These are phyloP conservation scores for Eulithis testata DNA, from an alignment of 2,888 invertebrate species.

Conservation along the genomic window DNA sequence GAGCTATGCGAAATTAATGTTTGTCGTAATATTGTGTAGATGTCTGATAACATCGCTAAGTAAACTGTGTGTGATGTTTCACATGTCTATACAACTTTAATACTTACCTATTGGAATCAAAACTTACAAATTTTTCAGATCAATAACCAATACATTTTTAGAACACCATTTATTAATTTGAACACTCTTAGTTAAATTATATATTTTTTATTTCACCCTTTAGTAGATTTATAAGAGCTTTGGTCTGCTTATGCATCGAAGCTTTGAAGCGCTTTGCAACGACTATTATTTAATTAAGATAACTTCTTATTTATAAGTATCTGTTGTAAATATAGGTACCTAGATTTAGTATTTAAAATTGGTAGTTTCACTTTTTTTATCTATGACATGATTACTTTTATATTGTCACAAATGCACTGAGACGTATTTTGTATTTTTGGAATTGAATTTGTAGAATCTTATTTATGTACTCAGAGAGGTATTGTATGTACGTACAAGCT, in stretches of 20 bases:
- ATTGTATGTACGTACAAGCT: slow-evolving; percentile 48
- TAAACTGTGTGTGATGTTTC: slow-evolving; percentile 73
- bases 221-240: slow-evolving; percentile 47
- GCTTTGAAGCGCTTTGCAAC: slow-evolving; percentile 66
- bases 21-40: slow-evolving; percentile 69
- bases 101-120: slow-evolving; percentile 3
- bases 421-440: slow-evolving; percentile 36
- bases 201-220: slow-evolving; percentile 12
- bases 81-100: slow-evolving; percentile 76
- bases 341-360: slow-evolving; percentile 78
- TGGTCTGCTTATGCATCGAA: slow-evolving; percentile 59
- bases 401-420: slow-evolving; percentile 58
- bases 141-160: background rate
- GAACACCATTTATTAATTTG: background rate
- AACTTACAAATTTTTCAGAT: background rate
- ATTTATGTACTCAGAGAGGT: slow-evolving; percentile 48
- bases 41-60: slow-evolving; percentile 78
- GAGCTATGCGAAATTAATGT: slow-evolving; percentile 29
- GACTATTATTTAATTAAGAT: slow-evolving; percentile 69
- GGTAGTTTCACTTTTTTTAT: slow-evolving; percentile 72
- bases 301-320: slow-evolving; percentile 67
- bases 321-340: slow-evolving; percentile 75
- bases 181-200: background rate
- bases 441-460: slow-evolving; percentile 48
- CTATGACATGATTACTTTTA: slow-evolving; percentile 50